Evolutionary conservation across 2,888 invertebrate species (phyloP), one percentile per base, ranked within the genome.

Genomic region (Microctonus brassicae): DNA sequence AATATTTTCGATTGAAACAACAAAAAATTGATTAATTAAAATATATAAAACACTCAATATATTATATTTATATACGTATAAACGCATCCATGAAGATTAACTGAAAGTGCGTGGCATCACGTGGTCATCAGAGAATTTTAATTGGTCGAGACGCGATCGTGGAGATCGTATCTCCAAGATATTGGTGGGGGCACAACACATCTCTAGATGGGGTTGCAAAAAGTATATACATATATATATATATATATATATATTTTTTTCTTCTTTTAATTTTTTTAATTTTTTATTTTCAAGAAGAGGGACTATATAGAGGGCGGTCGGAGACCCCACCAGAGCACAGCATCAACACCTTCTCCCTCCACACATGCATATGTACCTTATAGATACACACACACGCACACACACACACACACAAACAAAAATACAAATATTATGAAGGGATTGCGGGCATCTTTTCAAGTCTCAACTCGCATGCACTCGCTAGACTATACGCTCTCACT

Each of bases 51-150:
- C 6, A 17, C 1, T 17, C 17, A n/a, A 4, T 9, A 36, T 36
- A 36, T 36, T 4, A 17, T 17, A n/a, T 5, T 17, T 47, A 20
- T 47, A 47, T 17, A 1, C 17, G 11, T 13, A 47, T 17, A 7
- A 6, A 17, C 1, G 20, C 47, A 47, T 47, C 20, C 17, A 4
- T 6, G 6, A 9, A n/a, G 47, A 47, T n/a, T n/a, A n/a, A 6
- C 6, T 47, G 20, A 17, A 2, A 69, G 73, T 75, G 61, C 63
- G 69, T 42, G 55, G 69, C 67, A 78, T 81, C 86, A 84, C 85
- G 85, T 84, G 86, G 85, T 80, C 82, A 72, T 80, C 73, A 81
- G 83, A 76, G 83, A 81, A 81, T 86, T 87, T 87, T 87, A 87
- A 87, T 87, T 87, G 87, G 87, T 81, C 81, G 83, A 81, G 81